Evolutionary conservation across 2,888 invertebrate species (phyloP), one percentile per base, ranked within the genome.

Genomic region (Eristalis intricaria): DNA sequence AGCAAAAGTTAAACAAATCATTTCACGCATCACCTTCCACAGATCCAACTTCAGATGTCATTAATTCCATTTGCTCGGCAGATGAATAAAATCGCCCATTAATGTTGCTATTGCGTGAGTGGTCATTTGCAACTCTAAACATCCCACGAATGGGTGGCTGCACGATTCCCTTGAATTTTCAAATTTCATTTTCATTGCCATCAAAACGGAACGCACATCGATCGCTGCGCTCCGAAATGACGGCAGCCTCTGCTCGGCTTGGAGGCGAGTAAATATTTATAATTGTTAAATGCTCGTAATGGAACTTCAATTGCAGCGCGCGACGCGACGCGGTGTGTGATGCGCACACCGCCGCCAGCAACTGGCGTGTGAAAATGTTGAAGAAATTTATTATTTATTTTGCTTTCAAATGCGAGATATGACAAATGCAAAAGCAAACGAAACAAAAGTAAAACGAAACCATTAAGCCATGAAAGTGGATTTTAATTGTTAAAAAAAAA

Each of bases 31-130:
- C 58, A 65, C 23, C n/a, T 19, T 61, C 56, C 50, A 22, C 56
- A 19, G 26, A 77, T 74, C 58, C 11, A 23, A 61, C 77, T 78
- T 68, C 32, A 86, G 26, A 60, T 74, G 77, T 66, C 77, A 86
- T 86, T 86, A 86, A 82, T 61, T 78, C 69, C 82, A 82, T 86
- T 86, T 78, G 82, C 78, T 86, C 64, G 65, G 77, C 13, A 1
- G 8, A 78, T 82, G 69, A 77, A 82, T 78, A 74, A 78, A 77
- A 69, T 60, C 64, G 69, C 80, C 70, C 61, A 68, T 65, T 86
- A 78, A 86, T 82, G 82, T 58, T 65, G 58, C 26, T 19, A 61
- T 86, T 82, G 85, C 85, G 82, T 86, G 85, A 78, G 35, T 23
- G 50, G 23, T 35, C 29, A 43, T 85, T 85, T 77, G 68, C 65